A percentile compares a stretch with the other conserved stretches of the same genome.
phyloP scores from a whole-genome alignment of 2,888 invertebrate genomes.

The Leptopilina syphax region DNA sequence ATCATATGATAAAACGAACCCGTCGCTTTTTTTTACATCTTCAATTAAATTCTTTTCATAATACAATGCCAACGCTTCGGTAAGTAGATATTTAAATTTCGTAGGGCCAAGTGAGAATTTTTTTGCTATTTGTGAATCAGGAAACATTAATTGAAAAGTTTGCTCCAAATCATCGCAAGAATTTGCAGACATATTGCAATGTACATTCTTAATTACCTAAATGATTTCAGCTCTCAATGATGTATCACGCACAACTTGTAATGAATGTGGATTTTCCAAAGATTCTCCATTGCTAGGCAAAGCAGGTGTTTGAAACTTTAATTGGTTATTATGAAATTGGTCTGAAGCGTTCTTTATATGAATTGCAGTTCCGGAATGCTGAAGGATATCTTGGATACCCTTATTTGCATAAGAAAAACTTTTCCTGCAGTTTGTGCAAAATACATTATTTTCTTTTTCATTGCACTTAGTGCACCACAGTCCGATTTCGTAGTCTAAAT shows the following conservation, averaged over 20 bases:
- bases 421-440: background rate
- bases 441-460: slow-evolving; percentile 1
- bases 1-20: background rate
- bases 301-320: background rate
- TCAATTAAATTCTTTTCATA: background rate
- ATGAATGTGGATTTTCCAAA: background rate
- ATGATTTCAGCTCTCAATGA: background rate
- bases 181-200: background rate
- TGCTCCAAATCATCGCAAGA: background rate
- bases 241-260: background rate
- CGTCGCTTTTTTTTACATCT: background rate
- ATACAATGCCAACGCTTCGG: background rate
- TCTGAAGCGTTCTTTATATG: background rate
- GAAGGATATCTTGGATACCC: slow-evolving; percentile 6
- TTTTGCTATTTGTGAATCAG: background rate
- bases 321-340: background rate
- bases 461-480: background rate
- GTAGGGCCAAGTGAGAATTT: background rate
- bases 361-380: background rate
- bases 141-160: background rate
- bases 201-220: background rate
- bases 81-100: background rate
- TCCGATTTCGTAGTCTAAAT: background rate
- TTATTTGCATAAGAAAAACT: background rate
- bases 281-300: background rate